Percentiles rank a stretch among this genome's conserved stretches.
phyloP scores from a whole-genome alignment of 2,113 vertebrate genomes.

The Xenus cinereus region DNA sequence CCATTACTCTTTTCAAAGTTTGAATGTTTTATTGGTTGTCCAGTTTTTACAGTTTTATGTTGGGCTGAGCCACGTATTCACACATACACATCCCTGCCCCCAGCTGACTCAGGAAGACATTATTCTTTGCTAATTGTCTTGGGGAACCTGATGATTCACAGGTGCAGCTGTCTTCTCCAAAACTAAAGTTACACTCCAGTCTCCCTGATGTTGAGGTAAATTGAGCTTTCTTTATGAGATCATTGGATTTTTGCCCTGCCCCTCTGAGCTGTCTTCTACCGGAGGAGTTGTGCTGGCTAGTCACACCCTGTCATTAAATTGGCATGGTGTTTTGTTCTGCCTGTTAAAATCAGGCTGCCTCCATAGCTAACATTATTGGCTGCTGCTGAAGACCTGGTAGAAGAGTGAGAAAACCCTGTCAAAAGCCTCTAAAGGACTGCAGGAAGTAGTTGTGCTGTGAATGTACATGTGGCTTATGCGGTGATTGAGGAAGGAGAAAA shows the following conservation, averaged over 20 bases:
- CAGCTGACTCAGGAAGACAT: background rate
- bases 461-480: background rate
- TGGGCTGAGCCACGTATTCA: background rate
- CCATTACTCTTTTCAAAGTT: background rate
- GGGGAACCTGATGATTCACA: background rate
- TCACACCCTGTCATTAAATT: background rate
- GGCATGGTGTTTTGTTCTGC: background rate
- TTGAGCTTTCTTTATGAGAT: background rate
- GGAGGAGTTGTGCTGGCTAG: background rate
- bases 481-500: background rate
- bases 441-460: background rate
- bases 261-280: background rate
- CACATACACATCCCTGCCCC: background rate
- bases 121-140: background rate
- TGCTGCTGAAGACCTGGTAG: background rate
- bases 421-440: background rate
- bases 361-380: background rate
- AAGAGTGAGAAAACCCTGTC: background rate
- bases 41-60: background rate
- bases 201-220: background rate
- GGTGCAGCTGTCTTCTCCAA: background rate
- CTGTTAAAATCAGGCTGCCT: background rate
- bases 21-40: background rate
- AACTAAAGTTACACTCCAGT: background rate
- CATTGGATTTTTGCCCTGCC: background rate